Base-by-base conservation (phyloP, 2,113 vertebrate genomes). In the Gasterosteus aculeatus region DNA sequence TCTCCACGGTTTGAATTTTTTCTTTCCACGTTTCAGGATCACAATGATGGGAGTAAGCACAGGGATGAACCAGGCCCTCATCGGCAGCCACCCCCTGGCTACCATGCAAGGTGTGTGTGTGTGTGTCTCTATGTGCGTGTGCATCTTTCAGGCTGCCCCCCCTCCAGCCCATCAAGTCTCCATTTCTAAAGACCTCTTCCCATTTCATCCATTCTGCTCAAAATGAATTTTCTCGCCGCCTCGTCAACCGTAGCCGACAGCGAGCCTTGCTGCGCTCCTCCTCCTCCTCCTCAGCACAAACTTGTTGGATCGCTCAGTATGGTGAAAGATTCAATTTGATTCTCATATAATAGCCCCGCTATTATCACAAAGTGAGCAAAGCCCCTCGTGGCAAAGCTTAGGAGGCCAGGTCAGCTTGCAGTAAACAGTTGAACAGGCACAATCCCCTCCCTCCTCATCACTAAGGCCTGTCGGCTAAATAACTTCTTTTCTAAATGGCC, bases 41-140 rank as follows among this genome's bases (percentile, higher is more conserved):
- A 93, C 95, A 92, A 92, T 97, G 94, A 95, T 97, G 92, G 94
- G 94, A 94, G 94, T 96, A 93, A 95, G 94, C 94, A 94, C 96
- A 88, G 95, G 95, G 92, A 95, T 96, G 93, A 96, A 94, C 94
- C 94, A 95, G 87, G 94, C 95, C 78, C 94, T 97, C 81, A 94
- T 96, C 89, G 92, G 95, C 88, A 95, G 91, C 93, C 96, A 95
- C 92, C 94, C 95, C 80, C 92, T 97, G 95, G 96, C 95, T 89
- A 96, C 96, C 88, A 97, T 97, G 92, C 96, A 97, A 96, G 96
- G 96, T 97, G 91, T 92, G 96, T 57, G 54, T 56, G 54, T 1
- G 0, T 29, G 26, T 29, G 54, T 54, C n/a, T 54, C 10, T 26
- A 8, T 12, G 10, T 53, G 51, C 11, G 51, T 22, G 51, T 54